Conservation (phyloP, 2,113 vertebrate species). For the Corythornis madagascariensis region DNA sequence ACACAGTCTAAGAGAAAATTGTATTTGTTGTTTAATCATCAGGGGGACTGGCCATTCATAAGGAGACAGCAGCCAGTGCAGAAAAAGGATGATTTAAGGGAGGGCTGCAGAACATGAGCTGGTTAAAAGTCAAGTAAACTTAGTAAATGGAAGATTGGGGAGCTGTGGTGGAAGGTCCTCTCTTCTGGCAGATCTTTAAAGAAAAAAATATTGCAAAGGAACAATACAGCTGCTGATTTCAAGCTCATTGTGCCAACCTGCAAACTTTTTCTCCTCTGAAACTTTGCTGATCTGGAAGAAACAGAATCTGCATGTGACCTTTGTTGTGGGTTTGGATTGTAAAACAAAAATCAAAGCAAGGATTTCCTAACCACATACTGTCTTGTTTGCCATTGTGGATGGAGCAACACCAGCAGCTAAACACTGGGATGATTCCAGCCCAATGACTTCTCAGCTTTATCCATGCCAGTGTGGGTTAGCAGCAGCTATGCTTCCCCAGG, state of each 20-base stretch:
- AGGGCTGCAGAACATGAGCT: background rate
- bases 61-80: background rate
- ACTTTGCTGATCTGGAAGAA: background rate
- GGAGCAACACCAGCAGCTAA: background rate
- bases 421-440: background rate
- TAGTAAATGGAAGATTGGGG: background rate
- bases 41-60: conserved; percentile 10
- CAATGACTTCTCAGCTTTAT: background rate
- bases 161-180: background rate
- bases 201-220: background rate
- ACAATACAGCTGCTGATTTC: background rate
- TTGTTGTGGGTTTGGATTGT: background rate
- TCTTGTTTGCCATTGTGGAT: background rate
- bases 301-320: background rate
- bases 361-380: background rate
- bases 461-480: background rate
- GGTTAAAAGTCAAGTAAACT: background rate
- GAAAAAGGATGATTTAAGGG: conserved; percentile 6
- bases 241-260: background rate
- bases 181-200: background rate
- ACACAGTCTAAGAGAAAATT: conserved; percentile 43
- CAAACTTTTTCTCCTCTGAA: background rate
- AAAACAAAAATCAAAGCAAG: background rate
- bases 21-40: conserved; percentile 64
- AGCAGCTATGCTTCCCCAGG: background rate